Conservation (phyloP, 1,140 invertebrate genomes). For the Dinoponera quadriceps region DNA sequence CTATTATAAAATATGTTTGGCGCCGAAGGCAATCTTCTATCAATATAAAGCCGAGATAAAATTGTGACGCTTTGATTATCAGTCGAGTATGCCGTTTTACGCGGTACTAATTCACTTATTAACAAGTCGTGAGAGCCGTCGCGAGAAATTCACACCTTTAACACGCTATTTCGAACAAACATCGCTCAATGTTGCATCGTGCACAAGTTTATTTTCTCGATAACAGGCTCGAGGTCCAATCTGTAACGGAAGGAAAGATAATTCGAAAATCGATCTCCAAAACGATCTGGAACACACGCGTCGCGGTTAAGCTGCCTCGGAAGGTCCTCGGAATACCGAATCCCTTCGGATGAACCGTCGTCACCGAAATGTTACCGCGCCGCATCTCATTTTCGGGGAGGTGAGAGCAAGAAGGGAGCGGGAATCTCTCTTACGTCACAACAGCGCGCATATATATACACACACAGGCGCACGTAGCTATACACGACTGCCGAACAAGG, state of each 20-base stretch:
- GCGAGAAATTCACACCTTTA: slow-evolving; percentile 43
- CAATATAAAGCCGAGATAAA: too few species aligned
- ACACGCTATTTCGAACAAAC: slow-evolving; percentile 7
- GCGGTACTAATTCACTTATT: slow-evolving; percentile 29
- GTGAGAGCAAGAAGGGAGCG: slow-evolving; percentile 19
- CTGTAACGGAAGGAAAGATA: background rate
- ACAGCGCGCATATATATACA: slow-evolving; percentile 41
- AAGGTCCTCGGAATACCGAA: slow-evolving; percentile 20
- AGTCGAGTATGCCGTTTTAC: too few species aligned
- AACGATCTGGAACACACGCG: slow-evolving; percentile 25
- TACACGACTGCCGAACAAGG: too few species aligned
- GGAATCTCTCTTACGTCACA: slow-evolving; percentile 64
- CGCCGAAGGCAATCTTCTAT: too few species aligned
- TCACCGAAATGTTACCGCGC: slow-evolving; percentile 40
- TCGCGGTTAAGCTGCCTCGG: slow-evolving; percentile 12
- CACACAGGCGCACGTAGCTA: background rate
- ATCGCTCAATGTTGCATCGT: slow-evolving; percentile 13
- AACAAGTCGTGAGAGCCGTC: slow-evolving; percentile 28
- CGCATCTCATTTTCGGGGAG: slow-evolving; percentile 55
- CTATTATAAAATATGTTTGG: too few species aligned
- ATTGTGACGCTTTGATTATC: too few species aligned
- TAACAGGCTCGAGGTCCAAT: background rate
- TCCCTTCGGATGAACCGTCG: slow-evolving; percentile 45
- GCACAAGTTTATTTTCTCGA: slow-evolving; percentile 40
- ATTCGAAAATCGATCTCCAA: slow-evolving; percentile 31